phyloP scores from a whole-genome alignment of 2,797 vertebrate genomes.

The Poecilia velifera region DNA sequence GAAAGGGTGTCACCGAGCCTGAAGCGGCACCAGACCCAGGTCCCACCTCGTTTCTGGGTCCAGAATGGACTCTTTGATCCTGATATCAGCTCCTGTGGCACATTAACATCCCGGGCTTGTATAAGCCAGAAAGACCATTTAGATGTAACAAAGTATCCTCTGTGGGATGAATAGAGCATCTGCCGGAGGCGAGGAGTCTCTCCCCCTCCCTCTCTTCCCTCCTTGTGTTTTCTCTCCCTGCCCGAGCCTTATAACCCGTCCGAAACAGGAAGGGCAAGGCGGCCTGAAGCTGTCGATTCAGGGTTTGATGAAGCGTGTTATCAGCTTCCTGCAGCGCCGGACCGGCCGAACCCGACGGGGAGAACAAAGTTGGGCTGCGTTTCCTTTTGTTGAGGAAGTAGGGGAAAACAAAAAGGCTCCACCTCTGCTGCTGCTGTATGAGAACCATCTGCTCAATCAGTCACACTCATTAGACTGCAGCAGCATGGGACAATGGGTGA shows the following conservation, averaged over 20 bases:
- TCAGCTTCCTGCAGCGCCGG: conserved; percentile 75
- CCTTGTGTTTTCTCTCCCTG: conserved; percentile 39
- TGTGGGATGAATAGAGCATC: conserved; percentile 82
- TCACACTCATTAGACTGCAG: conserved; percentile 10
- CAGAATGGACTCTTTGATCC: conserved; percentile 75
- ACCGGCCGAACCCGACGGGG: conserved; percentile 50
- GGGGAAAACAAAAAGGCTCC: conserved; percentile 55
- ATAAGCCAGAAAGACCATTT: conserved; percentile 72
- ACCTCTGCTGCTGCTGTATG: conserved; percentile 43
- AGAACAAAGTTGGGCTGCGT: conserved; percentile 73
- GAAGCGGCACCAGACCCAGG: conserved; percentile 36
- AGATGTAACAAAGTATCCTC: conserved; percentile 82
- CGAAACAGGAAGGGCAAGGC: conserved; percentile 76
- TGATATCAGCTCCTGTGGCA: conserved; percentile 70
- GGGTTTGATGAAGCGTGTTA: conserved; percentile 72
- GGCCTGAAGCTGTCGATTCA: conserved; percentile 75
- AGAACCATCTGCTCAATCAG: conserved; percentile 2
- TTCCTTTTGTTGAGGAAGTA: conserved; percentile 55
- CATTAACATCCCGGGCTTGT: conserved; percentile 79
- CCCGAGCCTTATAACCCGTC: conserved; percentile 48
- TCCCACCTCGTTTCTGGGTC: conserved; percentile 42
- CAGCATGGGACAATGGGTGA: background rate
- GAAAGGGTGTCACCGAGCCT: conserved; percentile 5
- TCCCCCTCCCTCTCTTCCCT: conserved; percentile 23
- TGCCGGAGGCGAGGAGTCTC: conserved; percentile 72